These are phyloP conservation scores for Lithophane leautieri DNA, from an alignment of 2,888 invertebrate species.

Conservation along the genomic window DNA sequence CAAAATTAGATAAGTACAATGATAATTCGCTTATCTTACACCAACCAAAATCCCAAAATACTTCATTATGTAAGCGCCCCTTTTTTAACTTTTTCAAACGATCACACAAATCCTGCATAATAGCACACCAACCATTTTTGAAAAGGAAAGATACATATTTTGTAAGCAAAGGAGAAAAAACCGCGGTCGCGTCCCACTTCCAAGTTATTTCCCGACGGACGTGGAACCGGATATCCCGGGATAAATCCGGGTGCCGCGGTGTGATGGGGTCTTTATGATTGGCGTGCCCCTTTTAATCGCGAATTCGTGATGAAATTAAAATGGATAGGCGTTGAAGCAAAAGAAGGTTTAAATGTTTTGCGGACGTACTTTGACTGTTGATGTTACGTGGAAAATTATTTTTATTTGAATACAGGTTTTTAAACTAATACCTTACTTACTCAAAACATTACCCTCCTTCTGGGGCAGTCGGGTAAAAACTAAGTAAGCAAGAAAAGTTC, in stretches of 20 bases:
- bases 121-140: constrained; percentile 30
- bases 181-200: constrained; percentile 34
- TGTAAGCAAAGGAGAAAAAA: constrained; percentile 34
- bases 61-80: constrained; percentile 14
- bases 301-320: constrained; percentile 37
- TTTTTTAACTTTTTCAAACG: constrained; percentile 29
- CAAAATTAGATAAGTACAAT: background rate
- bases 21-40: background rate
- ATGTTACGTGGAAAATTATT: background rate
- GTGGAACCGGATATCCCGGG: constrained; percentile 50
- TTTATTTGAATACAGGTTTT: background rate
- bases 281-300: constrained; percentile 35
- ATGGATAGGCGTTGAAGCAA: background rate
- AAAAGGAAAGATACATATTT: constrained; percentile 41
- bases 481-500: too few relatives aligned
- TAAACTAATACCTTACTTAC: too few relatives aligned
- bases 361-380: background rate
- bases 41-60: background rate
- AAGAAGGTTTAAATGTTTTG: constrained; percentile 14
- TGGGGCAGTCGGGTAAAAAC: too few relatives aligned
- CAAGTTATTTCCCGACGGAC: constrained; percentile 62
- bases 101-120: constrained; percentile 35
- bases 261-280: constrained; percentile 55
- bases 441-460: too few relatives aligned
- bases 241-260: constrained; percentile 46